Percentiles rank a stretch among this genome's conserved stretches.
Conservation (phyloP, 2,797 vertebrate genomes). For the Xiphorhynchus erythropygius region DNA sequence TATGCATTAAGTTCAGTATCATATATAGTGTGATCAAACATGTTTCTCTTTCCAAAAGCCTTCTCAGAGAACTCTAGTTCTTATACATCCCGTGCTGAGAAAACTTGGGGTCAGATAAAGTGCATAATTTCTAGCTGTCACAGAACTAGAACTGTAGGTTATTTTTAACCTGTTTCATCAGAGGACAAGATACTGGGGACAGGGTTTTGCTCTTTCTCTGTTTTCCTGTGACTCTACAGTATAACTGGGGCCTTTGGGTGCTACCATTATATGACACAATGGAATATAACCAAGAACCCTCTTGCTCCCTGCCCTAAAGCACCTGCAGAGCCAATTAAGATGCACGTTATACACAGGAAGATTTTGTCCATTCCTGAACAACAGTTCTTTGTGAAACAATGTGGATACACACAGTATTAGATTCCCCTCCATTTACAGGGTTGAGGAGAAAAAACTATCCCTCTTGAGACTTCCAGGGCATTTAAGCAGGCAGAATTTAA, state of each 20-base stretch:
- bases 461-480: constrained; percentile 14
- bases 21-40: neutral
- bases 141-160: neutral
- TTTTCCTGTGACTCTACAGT: neutral
- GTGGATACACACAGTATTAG: neutral
- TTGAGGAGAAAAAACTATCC: neutral
- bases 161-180: neutral
- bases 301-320: neutral
- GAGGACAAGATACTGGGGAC: neutral
- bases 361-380: neutral
- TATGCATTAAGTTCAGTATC: neutral
- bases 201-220: neutral
- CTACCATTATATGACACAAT: neutral
- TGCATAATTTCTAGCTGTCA: neutral
- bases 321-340: neutral
- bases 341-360: neutral
- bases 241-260: neutral
- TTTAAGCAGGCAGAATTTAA: constrained; percentile 48
- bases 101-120: neutral
- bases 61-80: neutral
- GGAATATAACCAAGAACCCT: neutral
- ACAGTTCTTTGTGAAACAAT: neutral
- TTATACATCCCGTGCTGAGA: neutral
- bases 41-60: neutral
- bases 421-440: neutral